These are phyloP conservation scores for Tolypeutes matacus DNA, from an alignment of 2,797 vertebrate genomes.

Conservation along the genomic window DNA sequence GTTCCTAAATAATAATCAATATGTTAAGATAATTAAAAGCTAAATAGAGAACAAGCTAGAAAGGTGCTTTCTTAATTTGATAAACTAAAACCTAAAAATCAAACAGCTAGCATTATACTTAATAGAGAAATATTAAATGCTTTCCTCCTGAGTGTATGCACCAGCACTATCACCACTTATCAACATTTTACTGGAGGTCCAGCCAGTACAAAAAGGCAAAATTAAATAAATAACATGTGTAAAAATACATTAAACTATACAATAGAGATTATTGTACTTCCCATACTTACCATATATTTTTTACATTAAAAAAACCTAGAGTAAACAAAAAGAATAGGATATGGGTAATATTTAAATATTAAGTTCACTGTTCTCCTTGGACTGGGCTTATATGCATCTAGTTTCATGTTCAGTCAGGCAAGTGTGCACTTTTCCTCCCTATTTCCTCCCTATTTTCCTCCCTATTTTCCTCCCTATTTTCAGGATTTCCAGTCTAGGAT, in stretches of 20 bases:
- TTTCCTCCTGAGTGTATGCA: background rate
- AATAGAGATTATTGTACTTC: background rate
- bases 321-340: background rate
- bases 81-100: background rate
- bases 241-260: background rate
- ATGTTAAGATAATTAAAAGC: slow-evolving; percentile 17
- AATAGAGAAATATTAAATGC: background rate
- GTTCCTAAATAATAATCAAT: background rate
- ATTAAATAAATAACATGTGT: background rate
- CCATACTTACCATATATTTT: background rate
- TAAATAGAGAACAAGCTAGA: slow-evolving; percentile 1
- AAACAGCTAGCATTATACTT: background rate
- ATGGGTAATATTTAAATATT: background rate
- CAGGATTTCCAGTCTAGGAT: background rate
- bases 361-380: slow-evolving; percentile 1
- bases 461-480: slow-evolving; percentile 27
- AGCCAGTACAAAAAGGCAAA: background rate
- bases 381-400: background rate
- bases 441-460: too few species aligned
- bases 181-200: background rate
- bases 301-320: background rate
- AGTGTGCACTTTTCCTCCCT: background rate
- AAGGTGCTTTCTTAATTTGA: background rate
- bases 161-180: background rate
- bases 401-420: background rate